Base-by-base conservation (phyloP, 2,113 vertebrate species). In the Monarcha castaneiventris region DNA sequence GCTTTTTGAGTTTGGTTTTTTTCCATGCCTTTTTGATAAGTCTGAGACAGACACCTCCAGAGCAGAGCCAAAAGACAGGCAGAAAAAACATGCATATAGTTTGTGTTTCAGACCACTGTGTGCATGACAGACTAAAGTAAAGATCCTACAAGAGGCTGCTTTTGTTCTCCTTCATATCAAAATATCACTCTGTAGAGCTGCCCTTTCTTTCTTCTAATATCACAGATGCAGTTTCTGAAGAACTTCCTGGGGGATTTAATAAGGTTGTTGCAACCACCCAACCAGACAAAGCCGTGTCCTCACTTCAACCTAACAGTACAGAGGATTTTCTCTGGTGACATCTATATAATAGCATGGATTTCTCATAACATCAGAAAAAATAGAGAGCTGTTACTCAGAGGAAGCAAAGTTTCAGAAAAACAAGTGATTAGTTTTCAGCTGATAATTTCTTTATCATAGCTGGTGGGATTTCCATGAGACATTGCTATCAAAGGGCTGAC, bases 221-320 rank as follows among this genome's bases (percentile, higher is more conserved):
- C 84, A 77, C 69, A 87, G 87, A 33, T 3, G 5, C 64, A 48
- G 77, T 75, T 95, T 89, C 52, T 76, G 62, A 91, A 82, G 56
- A 75, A 89, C 52, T 91, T 97, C 49, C 56, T 75, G 78, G 59
- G 84, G 84, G 78, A 92, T 71, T 88, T 86, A 84, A 90, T 92
- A 84, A 88, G 83, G 83, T 76, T 94, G 82, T 82, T 84, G 82
- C 61, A 82, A 72, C 83, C 4, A 0, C 84, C 59, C 68, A 49
- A 8, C 26, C 77, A 92, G 49, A 67, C 73, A 83, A 90, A 96
- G 79, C 71, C 2, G 5, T 90, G 75, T 93, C 90, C 94, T 95
- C 58, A 33, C 59, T 85, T 92, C 83, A 93, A 64, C 79, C 83
- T 66, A 43, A 58, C 46, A 84, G 27, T 27, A 56, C 27, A 62